Evolutionary conservation across 2,888 invertebrate genomes (phyloP).

Genomic region (Achlya flavicornis): DNA sequence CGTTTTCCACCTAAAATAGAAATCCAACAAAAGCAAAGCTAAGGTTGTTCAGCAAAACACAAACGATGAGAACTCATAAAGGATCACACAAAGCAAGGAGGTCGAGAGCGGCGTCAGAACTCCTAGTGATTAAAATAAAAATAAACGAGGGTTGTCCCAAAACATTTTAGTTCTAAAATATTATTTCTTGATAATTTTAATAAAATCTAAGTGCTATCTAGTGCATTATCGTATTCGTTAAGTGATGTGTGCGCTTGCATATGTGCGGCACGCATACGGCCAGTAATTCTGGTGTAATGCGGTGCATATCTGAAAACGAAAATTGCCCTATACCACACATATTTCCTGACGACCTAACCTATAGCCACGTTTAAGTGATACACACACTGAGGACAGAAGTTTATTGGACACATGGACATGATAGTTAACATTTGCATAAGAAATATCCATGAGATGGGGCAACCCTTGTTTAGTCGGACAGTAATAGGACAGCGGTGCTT

Average conservation of each 20-base stretch:
- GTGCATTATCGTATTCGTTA: constrained; percentile 80
- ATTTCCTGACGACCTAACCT: constrained; percentile 77
- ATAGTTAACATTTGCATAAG: constrained; percentile 78
- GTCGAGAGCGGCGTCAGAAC: constrained; percentile 80
- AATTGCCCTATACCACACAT: constrained; percentile 84
- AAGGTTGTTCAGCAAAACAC: constrained; percentile 42
- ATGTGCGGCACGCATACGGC: constrained; percentile 84
- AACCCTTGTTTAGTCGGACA: constrained; percentile 79
- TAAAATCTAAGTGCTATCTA: constrained; percentile 81
- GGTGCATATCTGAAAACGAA: constrained; percentile 84
- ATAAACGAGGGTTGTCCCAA: constrained; percentile 84
- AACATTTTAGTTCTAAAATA: constrained; percentile 78
- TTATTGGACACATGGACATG: constrained; percentile 80
- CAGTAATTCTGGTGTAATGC: constrained; percentile 84
- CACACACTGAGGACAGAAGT: constrained; percentile 79
- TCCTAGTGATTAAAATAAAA: constrained; percentile 61
- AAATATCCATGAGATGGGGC: constrained; percentile 84
- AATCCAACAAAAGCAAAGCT: constrained; percentile 42
- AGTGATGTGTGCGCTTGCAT: constrained; percentile 84
- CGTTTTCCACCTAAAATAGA: constrained; percentile 46
- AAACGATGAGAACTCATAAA: constrained; percentile 41
- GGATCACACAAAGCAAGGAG: constrained; percentile 68
- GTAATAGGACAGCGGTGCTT: constrained; percentile 58
- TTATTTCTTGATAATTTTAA: constrained; percentile 71
- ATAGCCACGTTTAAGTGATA: constrained; percentile 66